phyloP scores from a whole-genome alignment of 2,113 vertebrate species.

The Chaetura pelagica region DNA sequence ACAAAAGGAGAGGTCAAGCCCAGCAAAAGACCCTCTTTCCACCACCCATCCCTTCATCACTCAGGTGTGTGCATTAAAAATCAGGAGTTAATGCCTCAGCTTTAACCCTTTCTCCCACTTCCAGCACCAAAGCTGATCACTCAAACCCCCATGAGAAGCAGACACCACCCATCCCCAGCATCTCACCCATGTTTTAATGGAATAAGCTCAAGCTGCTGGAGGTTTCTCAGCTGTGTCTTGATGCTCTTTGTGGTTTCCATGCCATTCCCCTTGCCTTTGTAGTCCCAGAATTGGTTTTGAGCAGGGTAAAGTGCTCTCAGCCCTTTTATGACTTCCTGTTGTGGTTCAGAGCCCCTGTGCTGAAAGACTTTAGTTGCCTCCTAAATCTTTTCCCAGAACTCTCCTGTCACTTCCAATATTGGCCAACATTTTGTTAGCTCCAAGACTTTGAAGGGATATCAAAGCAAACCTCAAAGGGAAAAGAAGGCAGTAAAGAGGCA shows the following conservation, averaged over 20 bases:
- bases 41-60: background rate
- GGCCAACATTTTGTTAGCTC: conserved; percentile 41
- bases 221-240: background rate
- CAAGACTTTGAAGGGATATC: conserved; percentile 54
- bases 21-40: background rate
- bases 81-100: background rate
- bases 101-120: background rate
- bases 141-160: background rate
- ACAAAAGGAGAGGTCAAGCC: background rate
- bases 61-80: background rate
- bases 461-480: conserved; percentile 64
- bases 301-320: background rate
- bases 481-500: conserved; percentile 4
- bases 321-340: conserved; percentile 29
- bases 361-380: background rate
- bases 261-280: background rate
- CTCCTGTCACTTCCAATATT: conserved; percentile 37
- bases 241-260: background rate
- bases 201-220: background rate
- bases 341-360: background rate
- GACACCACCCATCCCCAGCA: background rate
- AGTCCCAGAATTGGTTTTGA: background rate
- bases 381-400: conserved; percentile 36
- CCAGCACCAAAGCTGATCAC: background rate
- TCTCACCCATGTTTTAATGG: background rate